phyloP scores from a whole-genome alignment of 1,140 invertebrate genomes.

The Nasonia giraulti region DNA sequence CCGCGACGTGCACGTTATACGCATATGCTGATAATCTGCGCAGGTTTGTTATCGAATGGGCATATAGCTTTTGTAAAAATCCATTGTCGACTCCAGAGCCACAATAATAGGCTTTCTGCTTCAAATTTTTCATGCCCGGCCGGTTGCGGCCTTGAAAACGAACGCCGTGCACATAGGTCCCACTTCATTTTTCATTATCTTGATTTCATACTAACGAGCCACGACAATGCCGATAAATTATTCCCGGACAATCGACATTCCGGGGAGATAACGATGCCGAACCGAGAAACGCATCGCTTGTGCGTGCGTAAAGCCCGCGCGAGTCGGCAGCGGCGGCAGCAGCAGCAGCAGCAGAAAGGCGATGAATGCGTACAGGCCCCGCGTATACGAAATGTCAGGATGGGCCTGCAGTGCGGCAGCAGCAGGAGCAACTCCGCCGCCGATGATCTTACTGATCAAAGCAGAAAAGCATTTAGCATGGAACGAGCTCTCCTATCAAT shows the following conservation, averaged over 20 bases:
- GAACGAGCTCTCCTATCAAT: constrained; percentile 58
- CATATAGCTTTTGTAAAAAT: constrained; percentile 8
- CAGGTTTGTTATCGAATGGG: not conserved
- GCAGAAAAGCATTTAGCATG: constrained; percentile 58
- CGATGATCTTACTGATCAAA: constrained; percentile 59
- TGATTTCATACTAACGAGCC: constrained; percentile 30
- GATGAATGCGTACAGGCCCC: not conserved
- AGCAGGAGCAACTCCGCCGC: not conserved
- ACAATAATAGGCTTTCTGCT: constrained; percentile 12
- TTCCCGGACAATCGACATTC: constrained; percentile 37
- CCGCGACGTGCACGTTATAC: not conserved
- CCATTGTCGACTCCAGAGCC: not conserved
- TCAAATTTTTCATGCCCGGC: constrained; percentile 15
- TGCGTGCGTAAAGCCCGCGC: not conserved
- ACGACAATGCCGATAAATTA: constrained; percentile 48
- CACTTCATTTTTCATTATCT: constrained; percentile 30
- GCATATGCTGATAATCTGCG: not conserved
- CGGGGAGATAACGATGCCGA: constrained; percentile 9
- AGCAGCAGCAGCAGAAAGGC: not conserved
- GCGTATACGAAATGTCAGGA: constrained; percentile 13
- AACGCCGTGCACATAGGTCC: not conserved
- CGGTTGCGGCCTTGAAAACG: not conserved
- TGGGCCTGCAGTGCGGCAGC: constrained; percentile 3
- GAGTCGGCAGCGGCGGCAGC: not conserved
- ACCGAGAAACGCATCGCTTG: constrained; percentile 33